Base-by-base conservation (phyloP, 2,797 vertebrate species). In the Chlorospingus flavigularis region DNA sequence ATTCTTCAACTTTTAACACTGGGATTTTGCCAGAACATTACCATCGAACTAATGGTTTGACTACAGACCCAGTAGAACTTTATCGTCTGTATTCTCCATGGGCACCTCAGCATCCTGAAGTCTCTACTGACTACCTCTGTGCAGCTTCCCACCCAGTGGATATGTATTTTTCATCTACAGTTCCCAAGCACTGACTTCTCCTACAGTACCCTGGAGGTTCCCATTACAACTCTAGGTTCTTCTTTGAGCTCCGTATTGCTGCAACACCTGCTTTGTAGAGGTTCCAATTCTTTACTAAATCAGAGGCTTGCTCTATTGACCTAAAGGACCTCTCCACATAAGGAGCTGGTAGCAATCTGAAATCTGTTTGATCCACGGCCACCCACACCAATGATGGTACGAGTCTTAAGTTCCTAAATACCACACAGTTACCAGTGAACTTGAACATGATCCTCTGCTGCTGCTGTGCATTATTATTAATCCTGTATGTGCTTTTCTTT, bases 401-500 rank as follows among this genome's bases (percentile, higher is more conserved):
- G 0, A 58, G 10, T 13, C n/a, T 58, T 11, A 71, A 72, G 24
- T 74, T 80, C 39, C 61, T n/a, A n/a, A 70, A 51, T 2, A 21
- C 6, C 39, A 72, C 6, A 17, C 4, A 77, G 39, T 28, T 31
- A 42, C 6, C 65, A 31, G 15, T 7, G 8, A 94, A 71, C 37
- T 23, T 28, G 33, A 63, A 48, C 48, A 6, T 0, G 8, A 7
- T 74, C 26, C 30, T 72, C 33, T 30, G 24, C 8, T 51, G 37
- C 55, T 33, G 11, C 7, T 1, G 7, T 1, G 7, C 16, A 15
- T 30, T 40, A 40, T 5, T 30, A 53, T 20, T 82, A 72, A 73
- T 4, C 40, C 31, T 9, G 5, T 0, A 15, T 0, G 10, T 0
- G 18, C 6, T 51, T n/a, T 73, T 33, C 47, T 67, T 3, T 2